Evolutionary conservation across 2,888 invertebrate genomes (phyloP).

Genomic region (Molorchus minor): DNA sequence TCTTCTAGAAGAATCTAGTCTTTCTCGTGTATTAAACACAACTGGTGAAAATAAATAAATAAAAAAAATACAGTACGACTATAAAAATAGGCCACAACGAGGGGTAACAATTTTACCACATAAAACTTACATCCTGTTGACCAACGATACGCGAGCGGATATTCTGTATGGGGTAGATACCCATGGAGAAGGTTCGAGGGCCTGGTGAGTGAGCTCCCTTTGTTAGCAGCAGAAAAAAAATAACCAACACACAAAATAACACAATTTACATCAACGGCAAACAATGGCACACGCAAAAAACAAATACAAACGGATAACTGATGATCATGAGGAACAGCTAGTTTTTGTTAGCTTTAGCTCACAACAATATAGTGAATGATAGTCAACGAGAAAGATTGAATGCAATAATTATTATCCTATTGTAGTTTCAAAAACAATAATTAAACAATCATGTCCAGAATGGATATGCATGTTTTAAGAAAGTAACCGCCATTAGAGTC

Average conservation of each 20-base stretch:
- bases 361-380: slow-evolving; percentile 18
- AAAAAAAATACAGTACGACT: slow-evolving; percentile 11
- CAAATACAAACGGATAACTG: slow-evolving; percentile 30
- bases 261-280: slow-evolving; percentile 50
- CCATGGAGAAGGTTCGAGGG: slow-evolving; percentile 89
- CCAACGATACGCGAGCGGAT: slow-evolving; percentile 87
- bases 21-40: slow-evolving; percentile 30
- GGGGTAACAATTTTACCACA: slow-evolving; percentile 17
- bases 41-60: slow-evolving; percentile 25
- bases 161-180: slow-evolving; percentile 88
- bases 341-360: slow-evolving; percentile 10
- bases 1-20: slow-evolving; percentile 17
- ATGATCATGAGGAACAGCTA: too few species aligned
- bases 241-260: slow-evolving; percentile 63
- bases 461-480: slow-evolving; percentile 18
- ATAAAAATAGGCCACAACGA: slow-evolving; percentile 13
- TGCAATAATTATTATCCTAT: slow-evolving; percentile 23
- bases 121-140: slow-evolving; percentile 87
- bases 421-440: slow-evolving; percentile 28
- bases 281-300: slow-evolving; percentile 26
- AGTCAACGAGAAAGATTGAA: slow-evolving; percentile 18
- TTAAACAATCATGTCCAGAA: slow-evolving; percentile 22
- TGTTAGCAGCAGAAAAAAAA: slow-evolving; percentile 67
- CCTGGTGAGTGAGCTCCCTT: slow-evolving; percentile 93
- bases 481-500: background rate